phyloP scores from a whole-genome alignment of 2,113 vertebrate species.

The Lophochroa leadbeateri region DNA sequence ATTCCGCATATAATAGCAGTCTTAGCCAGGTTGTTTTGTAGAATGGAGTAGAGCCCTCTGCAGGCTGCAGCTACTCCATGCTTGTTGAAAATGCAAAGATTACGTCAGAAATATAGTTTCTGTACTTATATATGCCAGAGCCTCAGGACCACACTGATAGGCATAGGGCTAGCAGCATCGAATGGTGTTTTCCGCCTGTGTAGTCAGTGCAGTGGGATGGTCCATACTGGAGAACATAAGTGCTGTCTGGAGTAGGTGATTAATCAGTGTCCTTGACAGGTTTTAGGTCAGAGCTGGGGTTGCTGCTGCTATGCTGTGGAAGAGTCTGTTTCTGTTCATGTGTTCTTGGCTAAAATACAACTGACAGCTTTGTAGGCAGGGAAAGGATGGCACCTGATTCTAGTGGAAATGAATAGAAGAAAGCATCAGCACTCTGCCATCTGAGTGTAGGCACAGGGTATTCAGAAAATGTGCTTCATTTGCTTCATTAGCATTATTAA shows the following conservation, averaged over 20 bases:
- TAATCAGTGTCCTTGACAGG: not conserved
- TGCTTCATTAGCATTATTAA: not conserved
- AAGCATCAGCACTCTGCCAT: not conserved
- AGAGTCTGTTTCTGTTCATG: not conserved
- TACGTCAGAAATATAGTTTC: not conserved
- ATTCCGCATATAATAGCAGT: not conserved
- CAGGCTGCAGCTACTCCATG: not conserved
- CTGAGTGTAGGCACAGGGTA: fast-evolving
- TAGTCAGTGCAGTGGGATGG: not conserved
- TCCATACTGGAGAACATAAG: fast-evolving
- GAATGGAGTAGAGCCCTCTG: not conserved
- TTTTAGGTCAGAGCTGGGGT: not conserved
- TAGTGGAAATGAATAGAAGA: not conserved
- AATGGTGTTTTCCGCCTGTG: not conserved
- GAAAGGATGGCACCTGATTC: not conserved
- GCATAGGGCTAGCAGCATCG: not conserved
- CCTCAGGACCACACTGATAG: not conserved
- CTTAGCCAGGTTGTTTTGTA: not conserved
- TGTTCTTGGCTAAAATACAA: not conserved
- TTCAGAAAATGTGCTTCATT: not conserved
- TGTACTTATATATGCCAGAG: not conserved
- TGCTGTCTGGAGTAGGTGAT: not conserved
- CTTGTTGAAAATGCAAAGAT: not conserved
- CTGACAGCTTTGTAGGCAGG: not conserved
- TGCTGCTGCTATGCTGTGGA: not conserved